These are phyloP conservation scores for Metellina segmentata DNA, from an alignment of 2,888 invertebrate genomes.

Conservation along the genomic window DNA sequence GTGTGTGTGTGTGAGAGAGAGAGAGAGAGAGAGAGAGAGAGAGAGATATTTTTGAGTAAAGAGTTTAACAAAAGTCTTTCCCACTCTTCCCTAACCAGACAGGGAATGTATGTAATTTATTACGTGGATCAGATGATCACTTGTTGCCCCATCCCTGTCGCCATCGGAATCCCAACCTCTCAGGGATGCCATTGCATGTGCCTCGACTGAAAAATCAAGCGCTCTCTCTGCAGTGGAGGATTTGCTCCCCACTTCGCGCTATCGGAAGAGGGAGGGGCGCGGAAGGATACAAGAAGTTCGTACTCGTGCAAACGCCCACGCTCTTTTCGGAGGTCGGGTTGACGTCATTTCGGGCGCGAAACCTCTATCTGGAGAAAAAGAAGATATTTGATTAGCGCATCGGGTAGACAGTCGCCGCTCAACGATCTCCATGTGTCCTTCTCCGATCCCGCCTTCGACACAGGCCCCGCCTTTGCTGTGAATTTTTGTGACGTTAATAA, in stretches of 20 bases:
- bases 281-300: slow-evolving; percentile 19
- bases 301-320: background rate
- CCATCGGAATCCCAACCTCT: background rate
- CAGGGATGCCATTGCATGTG: no score
- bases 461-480: slow-evolving; percentile 47
- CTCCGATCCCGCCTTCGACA: slow-evolving; percentile 15
- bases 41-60: no score
- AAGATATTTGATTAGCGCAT: slow-evolving; percentile 11
- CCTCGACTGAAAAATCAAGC: background rate
- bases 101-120: background rate
- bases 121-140: no score
- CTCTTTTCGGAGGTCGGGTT: slow-evolving; percentile 19
- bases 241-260: background rate
- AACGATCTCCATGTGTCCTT: background rate
- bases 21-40: no score
- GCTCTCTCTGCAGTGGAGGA: background rate
- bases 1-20: no score
- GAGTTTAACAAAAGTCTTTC: no score
- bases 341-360: slow-evolving; percentile 17
- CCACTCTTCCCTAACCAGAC: background rate
- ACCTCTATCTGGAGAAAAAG: slow-evolving; percentile 9
- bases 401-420: background rate
- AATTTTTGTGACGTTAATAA: slow-evolving; percentile 61
- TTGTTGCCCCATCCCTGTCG: background rate
- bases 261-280: background rate